Evolutionary conservation across 1,140 invertebrate species (phyloP).

Genomic region (Trachymyrmex cornetzi): DNA sequence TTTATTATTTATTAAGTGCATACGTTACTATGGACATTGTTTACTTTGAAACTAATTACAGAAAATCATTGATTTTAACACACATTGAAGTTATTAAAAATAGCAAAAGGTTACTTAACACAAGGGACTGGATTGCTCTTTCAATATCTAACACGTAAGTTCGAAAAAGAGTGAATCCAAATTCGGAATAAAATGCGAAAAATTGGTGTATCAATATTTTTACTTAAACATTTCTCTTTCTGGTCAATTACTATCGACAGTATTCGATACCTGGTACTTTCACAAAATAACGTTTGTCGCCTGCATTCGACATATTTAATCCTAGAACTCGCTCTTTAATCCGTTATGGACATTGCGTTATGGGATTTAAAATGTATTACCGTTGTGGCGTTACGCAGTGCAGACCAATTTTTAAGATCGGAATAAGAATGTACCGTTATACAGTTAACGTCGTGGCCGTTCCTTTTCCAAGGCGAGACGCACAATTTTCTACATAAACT

Average conservation of each 20-base stretch:
- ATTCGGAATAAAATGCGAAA: neutral
- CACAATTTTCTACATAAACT: neutral
- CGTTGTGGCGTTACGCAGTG: neutral
- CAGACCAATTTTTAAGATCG: slow-evolving; percentile 22
- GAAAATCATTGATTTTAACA: too few relatives aligned
- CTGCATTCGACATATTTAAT: neutral
- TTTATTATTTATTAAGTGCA: too few relatives aligned
- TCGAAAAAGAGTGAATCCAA: neutral
- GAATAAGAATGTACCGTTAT: slow-evolving; percentile 61
- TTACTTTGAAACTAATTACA: too few relatives aligned
- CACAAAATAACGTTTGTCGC: neutral
- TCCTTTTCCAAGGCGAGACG: slow-evolving; percentile 30
- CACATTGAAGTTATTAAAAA: too few relatives aligned
- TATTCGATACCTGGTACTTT: slow-evolving; percentile 6
- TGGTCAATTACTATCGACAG: too few relatives aligned
- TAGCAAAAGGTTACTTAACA: too few relatives aligned
- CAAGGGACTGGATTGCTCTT: too few relatives aligned
- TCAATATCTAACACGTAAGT: neutral
- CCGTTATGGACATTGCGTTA: neutral
- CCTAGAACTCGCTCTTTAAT: slow-evolving; percentile 24
- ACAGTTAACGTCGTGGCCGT: neutral
- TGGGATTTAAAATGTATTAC: slow-evolving; percentile 25
- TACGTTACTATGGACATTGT: too few relatives aligned
- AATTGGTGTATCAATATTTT: neutral
- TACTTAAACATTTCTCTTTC: neutral